Percentiles rank a stretch among this genome's conserved stretches.
These are phyloP conservation scores for Ceratina australensis DNA, from an alignment of 1,140 invertebrate genomes.

Conservation along the genomic window DNA sequence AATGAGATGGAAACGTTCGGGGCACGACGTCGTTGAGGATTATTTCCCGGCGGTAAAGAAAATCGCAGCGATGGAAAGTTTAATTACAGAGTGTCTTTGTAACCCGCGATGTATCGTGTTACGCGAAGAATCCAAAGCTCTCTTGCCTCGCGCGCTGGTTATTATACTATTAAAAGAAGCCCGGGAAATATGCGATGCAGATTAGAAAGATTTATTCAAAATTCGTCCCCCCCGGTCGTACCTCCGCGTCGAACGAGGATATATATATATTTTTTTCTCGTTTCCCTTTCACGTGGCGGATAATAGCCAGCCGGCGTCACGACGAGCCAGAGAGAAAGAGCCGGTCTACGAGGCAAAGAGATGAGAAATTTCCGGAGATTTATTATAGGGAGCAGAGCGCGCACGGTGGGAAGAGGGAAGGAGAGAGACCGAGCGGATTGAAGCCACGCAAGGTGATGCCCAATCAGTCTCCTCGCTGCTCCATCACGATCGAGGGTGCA, in stretches of 20 bases:
- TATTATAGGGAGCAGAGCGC: conserved; percentile 55
- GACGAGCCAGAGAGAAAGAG: conserved; percentile 22
- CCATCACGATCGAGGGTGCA: conserved; percentile 46
- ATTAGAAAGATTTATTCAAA: conserved; percentile 35
- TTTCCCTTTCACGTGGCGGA: conserved; percentile 25
- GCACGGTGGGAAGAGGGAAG: neutral
- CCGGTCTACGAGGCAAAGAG: conserved; percentile 34
- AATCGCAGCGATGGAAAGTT: neutral
- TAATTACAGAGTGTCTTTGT: neutral
- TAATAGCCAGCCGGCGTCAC: conserved; percentile 21
- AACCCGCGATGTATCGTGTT: neutral
- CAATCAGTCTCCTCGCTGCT: conserved; percentile 54
- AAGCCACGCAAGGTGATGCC: conserved; percentile 58
- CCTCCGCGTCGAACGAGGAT: neutral
- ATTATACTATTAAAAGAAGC: conserved; percentile 19
- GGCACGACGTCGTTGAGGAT: neutral
- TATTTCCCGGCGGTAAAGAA: neutral
- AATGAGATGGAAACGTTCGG: conserved; percentile 19
- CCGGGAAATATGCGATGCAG: conserved; percentile 22
- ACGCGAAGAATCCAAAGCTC: conserved; percentile 1
- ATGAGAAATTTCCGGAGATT: conserved; percentile 57
- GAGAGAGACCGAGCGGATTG: conserved; percentile 36
- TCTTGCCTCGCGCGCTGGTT: neutral
- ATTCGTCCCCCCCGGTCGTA: neutral
- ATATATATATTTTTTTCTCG: conserved; percentile 2